Conservation (phyloP, 2,113 vertebrate genomes). For the Platysternon megacephalum region DNA sequence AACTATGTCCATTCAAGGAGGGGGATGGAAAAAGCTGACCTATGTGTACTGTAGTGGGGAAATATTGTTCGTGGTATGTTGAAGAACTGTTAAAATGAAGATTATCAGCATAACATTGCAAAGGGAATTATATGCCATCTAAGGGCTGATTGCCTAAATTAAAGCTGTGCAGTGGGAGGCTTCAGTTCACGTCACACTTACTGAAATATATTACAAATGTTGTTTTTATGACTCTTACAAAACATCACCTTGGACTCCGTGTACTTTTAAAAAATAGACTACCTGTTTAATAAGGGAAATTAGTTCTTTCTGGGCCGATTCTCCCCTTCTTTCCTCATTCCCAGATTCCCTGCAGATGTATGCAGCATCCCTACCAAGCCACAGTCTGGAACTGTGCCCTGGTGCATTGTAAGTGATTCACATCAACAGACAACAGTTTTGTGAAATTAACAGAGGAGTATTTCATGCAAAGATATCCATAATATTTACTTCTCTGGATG, state of each 20-base stretch:
- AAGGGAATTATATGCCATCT: background rate
- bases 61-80: background rate
- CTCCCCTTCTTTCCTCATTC: background rate
- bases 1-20: fast-evolving
- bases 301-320: background rate
- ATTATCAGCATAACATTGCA: background rate
- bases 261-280: background rate
- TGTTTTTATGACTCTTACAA: constrained; percentile 22
- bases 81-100: background rate
- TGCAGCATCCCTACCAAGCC: background rate
- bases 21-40: background rate
- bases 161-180: background rate
- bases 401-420: background rate
- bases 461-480: background rate
- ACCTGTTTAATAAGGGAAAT: background rate
- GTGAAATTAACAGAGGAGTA: background rate
- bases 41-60: background rate
- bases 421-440: background rate
- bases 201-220: background rate
- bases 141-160: background rate
- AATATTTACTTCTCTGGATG: background rate
- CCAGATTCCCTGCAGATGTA: constrained; percentile 20
- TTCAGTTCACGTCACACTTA: background rate
- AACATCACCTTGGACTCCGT: background rate
- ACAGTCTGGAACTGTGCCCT: background rate